Conservation (phyloP, 2,797 vertebrate species). For the Gymnodraco acuticeps region DNA sequence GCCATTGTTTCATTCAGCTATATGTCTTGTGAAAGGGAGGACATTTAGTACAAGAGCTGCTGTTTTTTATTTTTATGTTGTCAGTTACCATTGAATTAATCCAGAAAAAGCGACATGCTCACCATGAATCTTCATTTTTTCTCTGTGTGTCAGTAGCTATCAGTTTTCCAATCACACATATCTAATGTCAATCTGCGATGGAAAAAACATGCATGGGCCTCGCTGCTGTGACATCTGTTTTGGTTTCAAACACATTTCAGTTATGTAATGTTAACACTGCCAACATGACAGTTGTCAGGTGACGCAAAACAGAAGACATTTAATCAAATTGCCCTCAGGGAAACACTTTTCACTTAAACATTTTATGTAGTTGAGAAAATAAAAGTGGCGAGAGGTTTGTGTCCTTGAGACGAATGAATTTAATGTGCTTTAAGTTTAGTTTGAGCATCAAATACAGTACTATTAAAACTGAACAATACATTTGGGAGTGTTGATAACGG, state of each 20-base stretch:
- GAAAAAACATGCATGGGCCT: neutral
- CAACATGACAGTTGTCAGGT: neutral
- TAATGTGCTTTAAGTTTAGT: too few species aligned
- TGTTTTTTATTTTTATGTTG: neutral
- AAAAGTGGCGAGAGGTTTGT: neutral
- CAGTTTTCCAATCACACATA: neutral
- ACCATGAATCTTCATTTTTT: neutral
- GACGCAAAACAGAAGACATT: neutral
- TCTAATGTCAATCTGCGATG: constrained; percentile 14
- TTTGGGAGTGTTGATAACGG: neutral
- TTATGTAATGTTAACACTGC: constrained; percentile 7
- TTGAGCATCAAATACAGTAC: too few species aligned
- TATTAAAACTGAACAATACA: neutral
- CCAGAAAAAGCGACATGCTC: neutral
- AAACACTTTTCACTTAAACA: neutral
- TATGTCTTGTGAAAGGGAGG: constrained; percentile 2
- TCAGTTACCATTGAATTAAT: neutral
- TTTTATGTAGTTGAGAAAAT: neutral
- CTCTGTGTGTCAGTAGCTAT: neutral
- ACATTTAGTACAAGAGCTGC: neutral
- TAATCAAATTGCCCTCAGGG: constrained; percentile 1
- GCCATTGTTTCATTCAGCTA: constrained; percentile 37
- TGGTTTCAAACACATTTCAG: constrained; percentile 12
- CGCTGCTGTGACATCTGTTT: constrained; percentile 30
- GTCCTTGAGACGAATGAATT: too few species aligned